Conservation (phyloP, 2,888 invertebrate genomes). For the Calliphora vomitoria region DNA sequence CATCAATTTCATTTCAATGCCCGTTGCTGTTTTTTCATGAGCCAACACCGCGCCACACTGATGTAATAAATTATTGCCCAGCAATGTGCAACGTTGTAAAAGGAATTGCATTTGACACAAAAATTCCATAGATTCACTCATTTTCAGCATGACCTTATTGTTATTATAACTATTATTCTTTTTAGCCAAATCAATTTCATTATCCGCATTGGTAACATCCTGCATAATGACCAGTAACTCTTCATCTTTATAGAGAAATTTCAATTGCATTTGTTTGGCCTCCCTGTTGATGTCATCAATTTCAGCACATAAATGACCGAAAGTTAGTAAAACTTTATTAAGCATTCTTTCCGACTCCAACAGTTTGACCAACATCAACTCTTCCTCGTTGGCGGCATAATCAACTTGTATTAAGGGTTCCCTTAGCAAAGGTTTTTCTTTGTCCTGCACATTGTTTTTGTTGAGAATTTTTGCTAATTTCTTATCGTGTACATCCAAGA, state of each 20-base stretch:
- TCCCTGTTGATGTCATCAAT: constrained; percentile 88
- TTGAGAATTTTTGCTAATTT: constrained; percentile 76
- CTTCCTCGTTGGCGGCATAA: constrained; percentile 85
- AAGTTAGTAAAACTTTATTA: constrained; percentile 91
- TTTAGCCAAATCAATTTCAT: constrained; percentile 16
- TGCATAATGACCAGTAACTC: constrained; percentile 73
- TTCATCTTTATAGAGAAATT: constrained; percentile 83
- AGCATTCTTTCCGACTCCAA: constrained; percentile 92
- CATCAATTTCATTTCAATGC: constrained; percentile 80
- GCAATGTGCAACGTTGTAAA: constrained; percentile 89
- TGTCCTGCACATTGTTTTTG: constrained; percentile 61
- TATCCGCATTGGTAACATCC: not conserved
- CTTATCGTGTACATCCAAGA: constrained; percentile 80
- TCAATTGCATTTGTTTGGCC: constrained; percentile 87
- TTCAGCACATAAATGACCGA: constrained; percentile 92
- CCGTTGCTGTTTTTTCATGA: constrained; percentile 81
- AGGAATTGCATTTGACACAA: constrained; percentile 89
- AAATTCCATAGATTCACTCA: constrained; percentile 86
- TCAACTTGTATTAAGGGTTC: constrained; percentile 78
- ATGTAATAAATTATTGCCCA: constrained; percentile 89
- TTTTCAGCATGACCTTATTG: constrained; percentile 79
- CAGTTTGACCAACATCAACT: constrained; percentile 88
- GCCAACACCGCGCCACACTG: constrained; percentile 90
- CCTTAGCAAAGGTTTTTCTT: constrained; percentile 65
- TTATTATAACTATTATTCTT: constrained; percentile 70